phyloP scores from a whole-genome alignment of 2,797 vertebrate genomes.

The Fistularia tabacaria region DNA sequence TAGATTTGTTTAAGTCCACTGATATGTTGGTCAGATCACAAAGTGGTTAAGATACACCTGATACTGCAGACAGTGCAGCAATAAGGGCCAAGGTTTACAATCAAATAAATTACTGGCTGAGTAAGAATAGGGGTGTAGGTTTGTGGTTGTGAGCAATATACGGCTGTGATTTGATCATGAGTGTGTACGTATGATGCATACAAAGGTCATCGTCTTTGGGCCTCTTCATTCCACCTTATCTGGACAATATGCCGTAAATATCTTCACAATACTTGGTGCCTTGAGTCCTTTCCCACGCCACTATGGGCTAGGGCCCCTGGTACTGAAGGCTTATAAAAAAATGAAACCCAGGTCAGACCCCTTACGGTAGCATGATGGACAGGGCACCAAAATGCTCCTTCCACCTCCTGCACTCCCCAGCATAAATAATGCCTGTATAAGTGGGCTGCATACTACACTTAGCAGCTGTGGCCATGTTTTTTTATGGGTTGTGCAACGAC shows the following conservation, averaged over 20 bases:
- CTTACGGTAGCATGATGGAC: slow-evolving; percentile 55
- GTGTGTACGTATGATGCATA: slow-evolving; percentile 12
- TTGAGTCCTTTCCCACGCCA: slow-evolving; percentile 64
- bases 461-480: slow-evolving; percentile 56
- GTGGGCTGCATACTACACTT: slow-evolving; percentile 35
- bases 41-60: slow-evolving; percentile 15
- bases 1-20: no score
- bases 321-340: slow-evolving; percentile 56
- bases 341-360: slow-evolving; percentile 51
- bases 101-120: slow-evolving; percentile 7
- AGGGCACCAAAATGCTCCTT: slow-evolving; percentile 47
- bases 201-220: slow-evolving; percentile 26
- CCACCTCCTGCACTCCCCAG: slow-evolving; percentile 5
- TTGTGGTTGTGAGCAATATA: slow-evolving; percentile 25
- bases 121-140: slow-evolving; percentile 2
- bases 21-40: slow-evolving; percentile 31
- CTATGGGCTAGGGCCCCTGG: slow-evolving; percentile 47
- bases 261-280: slow-evolving; percentile 43
- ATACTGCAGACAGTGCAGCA: not conserved
- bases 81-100: no score
- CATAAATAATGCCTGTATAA: slow-evolving; percentile 70
- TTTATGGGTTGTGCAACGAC: slow-evolving; percentile 67
- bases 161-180: not conserved
- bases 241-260: slow-evolving; percentile 54
- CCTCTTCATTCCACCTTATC: slow-evolving; percentile 23